Conservation (phyloP, 1,140 invertebrate genomes). For the Temnothorax nylanderi region DNA sequence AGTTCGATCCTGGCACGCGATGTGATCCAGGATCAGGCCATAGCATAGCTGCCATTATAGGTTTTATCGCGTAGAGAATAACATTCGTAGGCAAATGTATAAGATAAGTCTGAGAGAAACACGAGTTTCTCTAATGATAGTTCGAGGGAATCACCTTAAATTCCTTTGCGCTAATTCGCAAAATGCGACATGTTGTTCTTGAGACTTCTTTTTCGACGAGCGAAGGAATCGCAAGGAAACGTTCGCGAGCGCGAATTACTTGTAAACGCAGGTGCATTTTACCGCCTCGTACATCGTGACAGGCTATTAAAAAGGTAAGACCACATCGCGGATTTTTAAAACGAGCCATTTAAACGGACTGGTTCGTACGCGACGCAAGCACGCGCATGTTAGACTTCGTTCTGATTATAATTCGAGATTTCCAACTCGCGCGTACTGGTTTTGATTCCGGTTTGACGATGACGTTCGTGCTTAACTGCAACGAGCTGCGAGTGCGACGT, state of each 20-base stretch:
- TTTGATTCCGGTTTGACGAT: constrained; percentile 56
- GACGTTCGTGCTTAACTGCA: constrained; percentile 2
- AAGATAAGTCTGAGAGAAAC: constrained; percentile 3
- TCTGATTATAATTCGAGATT: constrained; percentile 54
- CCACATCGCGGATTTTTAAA: constrained; percentile 1
- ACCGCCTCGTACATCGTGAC: constrained; percentile 16
- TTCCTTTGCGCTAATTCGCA: constrained; percentile 11
- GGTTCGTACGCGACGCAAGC: constrained; percentile 10
- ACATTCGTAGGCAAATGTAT: constrained; percentile 35
- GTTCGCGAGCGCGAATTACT: background rate
- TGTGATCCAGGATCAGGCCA: constrained; percentile 11
- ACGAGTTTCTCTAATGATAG: constrained; percentile 24
- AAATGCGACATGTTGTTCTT: background rate
- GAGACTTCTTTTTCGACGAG: background rate
- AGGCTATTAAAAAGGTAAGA: constrained; percentile 23
- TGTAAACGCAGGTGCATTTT: constrained; percentile 30
- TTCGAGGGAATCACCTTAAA: background rate
- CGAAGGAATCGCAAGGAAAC: background rate
- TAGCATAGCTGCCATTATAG: constrained; percentile 5
- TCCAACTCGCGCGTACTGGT: constrained; percentile 42
- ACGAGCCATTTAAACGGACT: constrained; percentile 25
- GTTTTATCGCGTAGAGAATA: background rate
- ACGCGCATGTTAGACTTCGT: background rate
- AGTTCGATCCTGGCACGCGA: constrained; percentile 54
- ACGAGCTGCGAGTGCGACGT: background rate